These are phyloP conservation scores for Rissa tridactyla DNA, from an alignment of 2,113 vertebrate species.

Conservation along the genomic window DNA sequence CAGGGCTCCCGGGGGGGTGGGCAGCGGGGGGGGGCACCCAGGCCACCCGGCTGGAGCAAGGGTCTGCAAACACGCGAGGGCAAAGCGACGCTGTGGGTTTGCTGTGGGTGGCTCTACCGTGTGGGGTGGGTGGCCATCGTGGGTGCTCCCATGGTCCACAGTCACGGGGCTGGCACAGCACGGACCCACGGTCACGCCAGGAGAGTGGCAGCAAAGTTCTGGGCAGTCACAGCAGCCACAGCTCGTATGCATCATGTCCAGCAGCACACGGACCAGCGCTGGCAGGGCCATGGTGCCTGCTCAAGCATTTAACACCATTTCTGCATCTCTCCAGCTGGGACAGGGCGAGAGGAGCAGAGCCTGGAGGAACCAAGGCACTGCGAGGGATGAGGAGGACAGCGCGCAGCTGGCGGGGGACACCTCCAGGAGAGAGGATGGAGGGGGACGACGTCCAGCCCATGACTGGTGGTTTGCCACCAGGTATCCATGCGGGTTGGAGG, in stretches of 20 bases:
- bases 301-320: rapidly evolving
- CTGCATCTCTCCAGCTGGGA: neutral
- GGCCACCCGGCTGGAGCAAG: too few species aligned
- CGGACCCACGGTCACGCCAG: neutral
- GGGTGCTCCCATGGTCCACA: neutral
- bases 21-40: neutral
- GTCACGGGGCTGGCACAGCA: neutral
- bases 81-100: neutral
- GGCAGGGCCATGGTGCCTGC: neutral
- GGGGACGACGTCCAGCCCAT: neutral
- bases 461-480: neutral
- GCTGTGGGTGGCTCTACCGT: neutral
- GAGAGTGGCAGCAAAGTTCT: neutral
- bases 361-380: neutral
- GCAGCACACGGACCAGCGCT: neutral
- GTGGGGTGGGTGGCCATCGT: neutral
- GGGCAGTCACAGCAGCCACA: neutral
- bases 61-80: neutral
- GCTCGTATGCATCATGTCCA: neutral
- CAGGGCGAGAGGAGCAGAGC: neutral
- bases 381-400: neutral
- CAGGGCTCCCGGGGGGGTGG: neutral
- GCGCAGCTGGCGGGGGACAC: neutral
- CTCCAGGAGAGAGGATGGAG: neutral
- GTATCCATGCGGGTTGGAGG: neutral